Conservation (phyloP, 2,797 vertebrate species). For the Masticophis lateralis region DNA sequence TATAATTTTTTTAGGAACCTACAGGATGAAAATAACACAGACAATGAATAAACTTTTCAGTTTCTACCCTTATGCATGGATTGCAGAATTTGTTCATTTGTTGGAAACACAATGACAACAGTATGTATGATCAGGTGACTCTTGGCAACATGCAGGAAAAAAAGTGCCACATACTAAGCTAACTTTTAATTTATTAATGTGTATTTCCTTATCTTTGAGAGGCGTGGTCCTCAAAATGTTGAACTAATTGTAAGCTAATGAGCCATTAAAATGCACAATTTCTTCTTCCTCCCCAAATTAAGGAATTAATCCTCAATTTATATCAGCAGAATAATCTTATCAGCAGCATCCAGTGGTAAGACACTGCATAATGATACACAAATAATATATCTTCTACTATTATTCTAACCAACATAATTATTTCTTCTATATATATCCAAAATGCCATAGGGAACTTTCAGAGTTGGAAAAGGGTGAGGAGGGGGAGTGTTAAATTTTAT, state of each 20-base stretch:
- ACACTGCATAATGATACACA: background rate
- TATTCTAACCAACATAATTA: background rate
- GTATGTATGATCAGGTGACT: background rate
- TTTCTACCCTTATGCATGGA: background rate
- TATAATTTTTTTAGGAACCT: background rate
- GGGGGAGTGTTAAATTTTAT: constrained; percentile 1
- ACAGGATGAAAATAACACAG: background rate
- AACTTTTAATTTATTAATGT: background rate
- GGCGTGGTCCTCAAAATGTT: background rate
- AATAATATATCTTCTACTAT: background rate
- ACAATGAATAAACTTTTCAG: background rate
- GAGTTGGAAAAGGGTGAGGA: background rate
- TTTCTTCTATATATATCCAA: background rate
- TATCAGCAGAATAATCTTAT: background rate
- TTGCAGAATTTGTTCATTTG: background rate
- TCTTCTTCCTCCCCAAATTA: background rate
- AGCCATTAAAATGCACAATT: background rate
- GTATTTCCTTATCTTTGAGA: background rate
- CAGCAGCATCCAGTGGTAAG: background rate
- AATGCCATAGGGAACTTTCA: background rate
- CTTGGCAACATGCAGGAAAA: background rate
- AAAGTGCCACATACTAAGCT: background rate
- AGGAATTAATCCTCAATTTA: background rate
- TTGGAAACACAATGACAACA: background rate
- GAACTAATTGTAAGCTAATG: background rate